Conservation (phyloP, 1,140 invertebrate species). For the Daktulosphaira vitifoliae region DNA sequence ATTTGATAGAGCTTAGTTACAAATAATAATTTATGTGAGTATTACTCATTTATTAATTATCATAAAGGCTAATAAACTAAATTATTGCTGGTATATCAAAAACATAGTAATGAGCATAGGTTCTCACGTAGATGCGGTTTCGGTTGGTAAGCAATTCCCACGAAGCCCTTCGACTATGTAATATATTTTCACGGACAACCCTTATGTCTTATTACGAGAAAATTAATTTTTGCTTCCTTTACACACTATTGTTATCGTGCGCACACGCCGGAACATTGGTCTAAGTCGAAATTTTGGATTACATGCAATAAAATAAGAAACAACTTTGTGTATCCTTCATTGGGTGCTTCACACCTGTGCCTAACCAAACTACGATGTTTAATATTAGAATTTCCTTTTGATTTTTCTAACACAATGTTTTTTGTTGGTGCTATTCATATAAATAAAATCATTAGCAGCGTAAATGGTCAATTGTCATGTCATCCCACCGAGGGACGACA, state of each 20-base stretch:
- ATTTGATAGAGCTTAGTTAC: no score
- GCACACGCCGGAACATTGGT: constrained; percentile 29
- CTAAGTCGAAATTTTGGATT: constrained; percentile 23
- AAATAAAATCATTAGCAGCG: constrained; percentile 2
- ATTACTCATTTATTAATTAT: constrained; percentile 1
- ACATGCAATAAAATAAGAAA: not conserved
- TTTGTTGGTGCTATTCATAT: no score
- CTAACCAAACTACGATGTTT: no score
- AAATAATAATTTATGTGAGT: no score
- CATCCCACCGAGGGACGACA: not conserved
- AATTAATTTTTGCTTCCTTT: constrained; percentile 32
- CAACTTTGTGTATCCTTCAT: not conserved
- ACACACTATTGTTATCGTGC: constrained; percentile 24
- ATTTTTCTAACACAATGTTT: no score
- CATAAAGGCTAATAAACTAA: constrained; percentile 27
- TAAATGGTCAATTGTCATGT: constrained; percentile 29
- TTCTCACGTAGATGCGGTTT: constrained; percentile 18
- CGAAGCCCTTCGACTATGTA: constrained; percentile 17
- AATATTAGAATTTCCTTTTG: no score
- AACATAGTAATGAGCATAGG: constrained; percentile 8
- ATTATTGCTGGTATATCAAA: constrained; percentile 4
- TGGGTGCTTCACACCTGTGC: not conserved
- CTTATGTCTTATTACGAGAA: constrained; percentile 21
- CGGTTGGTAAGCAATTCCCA: constrained; percentile 27
- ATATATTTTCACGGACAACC: constrained; percentile 12